These are phyloP conservation scores for Oligia fasciuncula DNA, from an alignment of 2,888 invertebrate genomes.

Conservation along the genomic window DNA sequence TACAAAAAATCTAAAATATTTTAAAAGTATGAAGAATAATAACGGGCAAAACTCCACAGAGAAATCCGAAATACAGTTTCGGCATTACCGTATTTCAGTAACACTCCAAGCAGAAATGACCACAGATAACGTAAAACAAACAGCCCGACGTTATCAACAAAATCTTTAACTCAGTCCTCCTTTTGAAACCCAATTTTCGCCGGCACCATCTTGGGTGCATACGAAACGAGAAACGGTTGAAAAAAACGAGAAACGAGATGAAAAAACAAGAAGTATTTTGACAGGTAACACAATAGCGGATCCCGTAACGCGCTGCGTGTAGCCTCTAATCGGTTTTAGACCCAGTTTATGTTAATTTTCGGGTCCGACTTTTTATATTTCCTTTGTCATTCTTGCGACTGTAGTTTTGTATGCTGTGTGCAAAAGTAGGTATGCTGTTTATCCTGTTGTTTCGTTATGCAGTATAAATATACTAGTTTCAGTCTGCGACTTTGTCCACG, in stretches of 20 bases:
- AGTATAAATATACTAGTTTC: background rate
- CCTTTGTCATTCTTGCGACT: slow-evolving; percentile 24
- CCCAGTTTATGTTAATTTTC: slow-evolving; percentile 62
- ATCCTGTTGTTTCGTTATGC: slow-evolving; percentile 1
- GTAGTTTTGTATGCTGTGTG: slow-evolving; percentile 4
- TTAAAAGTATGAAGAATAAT: background rate
- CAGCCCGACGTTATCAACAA: slow-evolving; percentile 55
- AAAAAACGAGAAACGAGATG: slow-evolving; percentile 70
- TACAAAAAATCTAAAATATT: too few relatives aligned
- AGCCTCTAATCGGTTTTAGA: slow-evolving; percentile 65
- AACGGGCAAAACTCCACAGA: background rate
- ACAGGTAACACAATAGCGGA: slow-evolving; percentile 83
- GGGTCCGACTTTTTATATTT: slow-evolving; percentile 30
- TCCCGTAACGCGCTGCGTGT: slow-evolving; percentile 76
- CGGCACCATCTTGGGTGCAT: slow-evolving; percentile 58
- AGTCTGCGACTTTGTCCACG: too few relatives aligned
- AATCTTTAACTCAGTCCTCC: slow-evolving; percentile 46
- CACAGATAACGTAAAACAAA: slow-evolving; percentile 58
- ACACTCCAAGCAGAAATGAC: slow-evolving; percentile 12
- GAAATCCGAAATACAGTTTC: background rate
- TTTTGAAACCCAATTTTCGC: slow-evolving; percentile 68
- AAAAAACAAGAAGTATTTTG: slow-evolving; percentile 84
- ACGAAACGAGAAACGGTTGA: slow-evolving; percentile 69
- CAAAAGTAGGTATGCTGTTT: slow-evolving; percentile 1
- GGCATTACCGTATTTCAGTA: slow-evolving; percentile 36